phyloP scores from a whole-genome alignment of 2,113 vertebrate genomes.

The Tretioscincus oriximinensis region DNA sequence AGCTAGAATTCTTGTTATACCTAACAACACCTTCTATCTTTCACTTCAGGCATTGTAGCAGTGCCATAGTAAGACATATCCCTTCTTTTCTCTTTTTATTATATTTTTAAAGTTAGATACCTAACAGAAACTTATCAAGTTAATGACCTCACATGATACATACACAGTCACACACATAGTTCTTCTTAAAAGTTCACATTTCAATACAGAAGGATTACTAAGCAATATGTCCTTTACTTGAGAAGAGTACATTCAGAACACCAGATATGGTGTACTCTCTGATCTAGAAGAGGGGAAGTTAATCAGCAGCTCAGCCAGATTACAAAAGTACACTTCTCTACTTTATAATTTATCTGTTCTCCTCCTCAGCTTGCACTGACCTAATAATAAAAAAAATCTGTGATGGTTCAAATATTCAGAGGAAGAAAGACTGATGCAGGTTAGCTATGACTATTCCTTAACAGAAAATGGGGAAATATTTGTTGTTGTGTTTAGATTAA shows the following conservation, averaged over 20 bases:
- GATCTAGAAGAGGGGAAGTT: slow-evolving; percentile 11
- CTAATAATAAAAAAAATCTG: slow-evolving; percentile 6
- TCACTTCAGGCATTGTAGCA: neutral
- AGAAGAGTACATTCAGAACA: slow-evolving; percentile 26
- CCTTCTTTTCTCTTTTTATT: neutral
- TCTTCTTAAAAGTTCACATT: slow-evolving; percentile 25
- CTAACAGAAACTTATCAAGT: neutral
- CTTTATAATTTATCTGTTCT: neutral
- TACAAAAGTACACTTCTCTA: neutral
- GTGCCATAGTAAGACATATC: neutral
- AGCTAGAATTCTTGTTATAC: neutral
- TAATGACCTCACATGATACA: neutral
- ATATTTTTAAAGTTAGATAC: neutral
- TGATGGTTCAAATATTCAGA: neutral
- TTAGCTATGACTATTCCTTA: too few relatives aligned
- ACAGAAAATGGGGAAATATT: neutral
- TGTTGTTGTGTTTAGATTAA: neutral
- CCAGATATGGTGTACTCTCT: slow-evolving; percentile 25
- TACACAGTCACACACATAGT: neutral
- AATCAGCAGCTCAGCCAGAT: slow-evolving; percentile 14
- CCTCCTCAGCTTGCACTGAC: neutral
- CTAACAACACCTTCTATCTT: neutral
- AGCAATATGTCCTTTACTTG: slow-evolving; percentile 18
- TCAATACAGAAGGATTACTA: slow-evolving; percentile 14
- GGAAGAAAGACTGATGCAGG: neutral